Evolutionary conservation across 2,797 vertebrate species (phyloP).

Genomic region (Cyprinella venusta): DNA sequence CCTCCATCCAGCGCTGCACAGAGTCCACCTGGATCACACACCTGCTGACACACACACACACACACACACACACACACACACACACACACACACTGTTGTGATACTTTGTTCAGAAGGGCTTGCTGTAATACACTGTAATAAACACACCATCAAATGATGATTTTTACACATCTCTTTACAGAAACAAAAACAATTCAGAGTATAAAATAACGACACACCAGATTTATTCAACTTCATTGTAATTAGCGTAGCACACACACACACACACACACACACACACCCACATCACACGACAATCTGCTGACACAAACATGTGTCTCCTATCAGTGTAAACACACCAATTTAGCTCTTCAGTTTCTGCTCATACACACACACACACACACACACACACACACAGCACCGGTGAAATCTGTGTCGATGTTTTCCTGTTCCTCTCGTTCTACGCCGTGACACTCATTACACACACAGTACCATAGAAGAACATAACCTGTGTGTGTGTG

Average conservation of each 20-base stretch:
- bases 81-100: neutral
- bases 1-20: slow-evolving; percentile 97
- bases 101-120: neutral
- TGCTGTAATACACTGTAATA: neutral
- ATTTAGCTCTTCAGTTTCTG: neutral
- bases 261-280: too few species aligned
- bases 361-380: neutral
- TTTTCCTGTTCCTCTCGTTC: neutral
- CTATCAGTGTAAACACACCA: neutral
- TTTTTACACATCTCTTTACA: neutral
- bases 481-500: too few species aligned
- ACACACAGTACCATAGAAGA: neutral
- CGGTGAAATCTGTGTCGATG: neutral
- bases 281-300: neutral
- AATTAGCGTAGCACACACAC: neutral
- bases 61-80: neutral
- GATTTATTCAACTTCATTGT: neutral
- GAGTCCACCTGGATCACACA: slow-evolving; percentile 93
- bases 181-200: too few species aligned
- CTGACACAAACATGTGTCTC: neutral
- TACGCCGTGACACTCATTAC: neutral
- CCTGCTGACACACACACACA: slow-evolving; percentile 64
- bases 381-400: too few species aligned
- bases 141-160: neutral
- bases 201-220: neutral